Percentiles rank a stretch among this genome's conserved stretches.
Conservation (phyloP, 2,888 invertebrate genomes). For the Opisthograptis luteolata region DNA sequence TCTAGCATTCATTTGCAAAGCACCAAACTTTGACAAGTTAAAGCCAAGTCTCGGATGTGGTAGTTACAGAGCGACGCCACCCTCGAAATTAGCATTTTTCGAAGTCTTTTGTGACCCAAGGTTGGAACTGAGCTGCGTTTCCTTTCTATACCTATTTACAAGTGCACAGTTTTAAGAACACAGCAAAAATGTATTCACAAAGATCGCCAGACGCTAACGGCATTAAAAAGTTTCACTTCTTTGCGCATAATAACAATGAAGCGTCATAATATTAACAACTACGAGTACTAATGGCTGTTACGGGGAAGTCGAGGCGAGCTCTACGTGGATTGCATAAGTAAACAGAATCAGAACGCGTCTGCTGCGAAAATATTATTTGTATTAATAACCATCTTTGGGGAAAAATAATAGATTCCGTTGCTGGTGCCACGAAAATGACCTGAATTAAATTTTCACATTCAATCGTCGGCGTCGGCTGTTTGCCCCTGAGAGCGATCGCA, state of each 20-base stretch:
- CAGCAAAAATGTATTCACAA: slow-evolving; percentile 40
- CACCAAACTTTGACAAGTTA: slow-evolving; percentile 71
- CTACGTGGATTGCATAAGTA: slow-evolving; percentile 49
- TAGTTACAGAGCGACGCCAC: slow-evolving; percentile 44
- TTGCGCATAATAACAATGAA: slow-evolving; percentile 42
- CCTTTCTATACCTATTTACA: slow-evolving; percentile 32
- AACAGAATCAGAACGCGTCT: slow-evolving; percentile 32
- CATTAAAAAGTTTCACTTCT: slow-evolving; percentile 44
- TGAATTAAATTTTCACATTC: slow-evolving; percentile 82
- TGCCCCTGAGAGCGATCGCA: slow-evolving; percentile 73
- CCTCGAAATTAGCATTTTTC: slow-evolving; percentile 68
- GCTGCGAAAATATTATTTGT: slow-evolving; percentile 57
- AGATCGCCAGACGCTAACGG: slow-evolving; percentile 42
- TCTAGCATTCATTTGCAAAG: slow-evolving; percentile 66
- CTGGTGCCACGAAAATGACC: slow-evolving; percentile 73
- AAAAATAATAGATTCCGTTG: slow-evolving; percentile 74
- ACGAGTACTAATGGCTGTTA: slow-evolving; percentile 33
- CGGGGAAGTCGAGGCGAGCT: slow-evolving; percentile 28
- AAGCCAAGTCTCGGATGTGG: slow-evolving; percentile 44
- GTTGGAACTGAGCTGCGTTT: slow-evolving; percentile 46
- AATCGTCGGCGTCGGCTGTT: slow-evolving; percentile 76
- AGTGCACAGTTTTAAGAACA: slow-evolving; percentile 39
- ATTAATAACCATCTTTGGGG: slow-evolving; percentile 66
- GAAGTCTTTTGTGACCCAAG: slow-evolving; percentile 57
- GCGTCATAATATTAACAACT: slow-evolving; percentile 47